Base-by-base conservation (phyloP, 2,797 vertebrate species). In the Falco rusticolus region DNA sequence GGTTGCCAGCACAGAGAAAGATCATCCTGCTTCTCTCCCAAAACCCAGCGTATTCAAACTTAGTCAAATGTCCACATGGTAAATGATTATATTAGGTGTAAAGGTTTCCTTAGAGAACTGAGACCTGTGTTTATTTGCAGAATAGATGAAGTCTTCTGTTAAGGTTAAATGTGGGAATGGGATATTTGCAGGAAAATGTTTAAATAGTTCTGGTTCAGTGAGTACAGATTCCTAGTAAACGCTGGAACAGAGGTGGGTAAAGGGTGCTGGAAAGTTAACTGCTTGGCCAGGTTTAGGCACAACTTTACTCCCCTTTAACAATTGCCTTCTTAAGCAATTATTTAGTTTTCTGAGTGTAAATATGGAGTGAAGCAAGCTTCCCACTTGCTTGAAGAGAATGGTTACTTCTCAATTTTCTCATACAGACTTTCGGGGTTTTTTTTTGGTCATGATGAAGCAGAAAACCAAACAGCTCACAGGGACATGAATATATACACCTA, bases 251-350 rank as follows among this genome's bases (percentile, higher is more conserved):
- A 96, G 83, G 69, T 82, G 89, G 80, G 92, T 81, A 87, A 91
- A 89, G 69, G 87, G 76, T 86, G 84, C 83, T 97, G 89, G 91
- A 80, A 94, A 80, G 87, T 87, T 97, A 96, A 97, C 75, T 83
- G 69, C 84, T 95, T 97, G 92, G 76, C 93, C 95, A 94, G 94
- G 86, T 97, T 96, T 74, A 85, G 48, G 34, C 24, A 76, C 16
- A 76, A 74, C 17, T 74, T 82, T 89, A 90, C 79, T 43, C 57
- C 84, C 80, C 21, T 66, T 70, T 71, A 71, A 76, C 15, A 63
- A 24, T 68, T 96, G 85, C 75, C 94, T 87, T 96, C 93, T 96
- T 54, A 74, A 96, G 68, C 56, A 82, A 94, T 88, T 86, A 54
- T 96, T 97, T 92, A 69, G 4, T 4, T 92, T 90, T 92, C 59